Evolutionary conservation across 2,888 invertebrate genomes (phyloP).

Genomic region (Lasius platythorax): DNA sequence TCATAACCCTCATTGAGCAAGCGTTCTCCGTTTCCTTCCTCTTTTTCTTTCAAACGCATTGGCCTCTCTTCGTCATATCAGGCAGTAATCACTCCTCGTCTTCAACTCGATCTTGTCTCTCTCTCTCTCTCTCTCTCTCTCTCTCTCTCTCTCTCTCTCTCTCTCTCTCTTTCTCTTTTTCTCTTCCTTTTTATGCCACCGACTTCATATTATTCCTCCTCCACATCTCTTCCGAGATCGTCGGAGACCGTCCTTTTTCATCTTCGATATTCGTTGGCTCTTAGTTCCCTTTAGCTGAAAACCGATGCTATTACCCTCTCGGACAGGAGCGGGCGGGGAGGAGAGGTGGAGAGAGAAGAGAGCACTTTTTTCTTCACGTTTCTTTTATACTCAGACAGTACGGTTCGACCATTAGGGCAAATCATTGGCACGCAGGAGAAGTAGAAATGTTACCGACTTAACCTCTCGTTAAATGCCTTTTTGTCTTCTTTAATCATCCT

Average conservation of each 20-base stretch:
- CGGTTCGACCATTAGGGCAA: slow-evolving; percentile 54
- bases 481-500: slow-evolving; percentile 53
- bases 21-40: neutral
- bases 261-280: slow-evolving; percentile 59
- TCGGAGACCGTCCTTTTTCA: slow-evolving; percentile 59
- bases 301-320: slow-evolving; percentile 49
- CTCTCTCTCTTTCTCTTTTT: slow-evolving; percentile 19
- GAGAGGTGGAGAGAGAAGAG: neutral
- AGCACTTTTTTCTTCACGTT: slow-evolving; percentile 53
- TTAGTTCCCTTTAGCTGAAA: slow-evolving; percentile 58
- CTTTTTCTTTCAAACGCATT: slow-evolving; percentile 7
- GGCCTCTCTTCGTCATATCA: slow-evolving; percentile 8
- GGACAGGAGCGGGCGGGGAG: neutral
- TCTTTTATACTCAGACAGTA: slow-evolving; percentile 54
- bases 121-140: no score
- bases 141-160: neutral
- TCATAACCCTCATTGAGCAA: neutral
- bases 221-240: slow-evolving; percentile 54
- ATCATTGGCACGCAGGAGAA: slow-evolving; percentile 54
- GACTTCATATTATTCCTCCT: slow-evolving; percentile 65
- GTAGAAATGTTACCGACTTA: slow-evolving; percentile 56
- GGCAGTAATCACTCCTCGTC: slow-evolving; percentile 19
- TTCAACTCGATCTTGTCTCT: slow-evolving; percentile 25
- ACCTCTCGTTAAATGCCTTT: slow-evolving; percentile 56
- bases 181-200: slow-evolving; percentile 47